Base-by-base conservation (phyloP, 2,888 invertebrate species). In the Euplagia quadripunctaria region DNA sequence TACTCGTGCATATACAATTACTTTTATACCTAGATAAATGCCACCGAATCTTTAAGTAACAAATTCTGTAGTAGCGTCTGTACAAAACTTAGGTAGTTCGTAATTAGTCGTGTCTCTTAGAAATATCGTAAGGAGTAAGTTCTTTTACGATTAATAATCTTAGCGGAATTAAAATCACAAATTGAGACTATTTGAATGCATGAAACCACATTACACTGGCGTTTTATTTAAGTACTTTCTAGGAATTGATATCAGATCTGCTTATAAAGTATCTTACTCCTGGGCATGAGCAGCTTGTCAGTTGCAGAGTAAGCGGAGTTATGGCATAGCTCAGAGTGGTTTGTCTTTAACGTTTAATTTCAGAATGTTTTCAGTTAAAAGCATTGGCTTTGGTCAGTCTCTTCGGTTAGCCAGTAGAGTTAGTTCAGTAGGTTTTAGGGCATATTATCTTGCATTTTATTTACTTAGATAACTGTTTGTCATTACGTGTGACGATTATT, bases 171-270 rank as follows among this genome's bases (percentile, higher is more conserved):
- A 73, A 73, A 64, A 69, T 69, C 58, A 65, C 58, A 69, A 55
- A 72, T 64, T 72, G 64, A 63, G 9, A 69, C 73, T 69, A 68
- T 69, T 73, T 58, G 49, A 73, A 73, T 73, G 73, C 64, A 69
- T 55, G 49, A n/a, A 41, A 41, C 41, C 41, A 68, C 42, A 64
- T n/a, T 43, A 68, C 52, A 52, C 12, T 17, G 11, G 12, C 17
- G 31, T 51, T 67, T 52, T 16, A 43, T 16, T 16, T 14, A 12
- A 42, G 0, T 43, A 49, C 58, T 55, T 55, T 58, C 12, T 64
- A 41, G 14, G 51, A 67, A 51, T 41, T 51, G 31, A n/a, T 66
- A 61, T 61, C 7, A 14, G 31, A 31, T 31, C 31, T 31, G 31
- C 31, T 31, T 31, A 31, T 31, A 31, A 31, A 31, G 31, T 31